Percentiles rank a stretch among this genome's conserved stretches.
Evolutionary conservation across 2,888 invertebrate genomes (phyloP).

Genomic region (Eupithecia exiguata): DNA sequence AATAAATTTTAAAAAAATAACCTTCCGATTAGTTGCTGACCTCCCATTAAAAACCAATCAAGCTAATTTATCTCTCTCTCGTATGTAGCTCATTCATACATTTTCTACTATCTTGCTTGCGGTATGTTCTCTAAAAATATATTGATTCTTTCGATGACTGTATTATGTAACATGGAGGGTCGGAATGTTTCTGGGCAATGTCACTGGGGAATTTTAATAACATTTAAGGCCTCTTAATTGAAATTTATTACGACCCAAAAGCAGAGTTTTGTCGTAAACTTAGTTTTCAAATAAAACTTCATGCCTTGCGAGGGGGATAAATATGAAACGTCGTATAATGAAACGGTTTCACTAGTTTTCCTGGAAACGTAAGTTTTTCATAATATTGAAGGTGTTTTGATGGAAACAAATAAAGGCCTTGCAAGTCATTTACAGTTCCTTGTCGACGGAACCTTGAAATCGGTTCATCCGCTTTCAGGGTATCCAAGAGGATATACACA

Average conservation of each 20-base stretch:
- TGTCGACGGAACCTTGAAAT: too few species aligned
- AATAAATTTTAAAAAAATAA: slow-evolving; percentile 29
- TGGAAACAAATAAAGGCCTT: too few species aligned
- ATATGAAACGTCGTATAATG: neutral
- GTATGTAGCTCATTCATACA: neutral
- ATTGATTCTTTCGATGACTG: slow-evolving; percentile 30
- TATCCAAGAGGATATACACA: too few species aligned
- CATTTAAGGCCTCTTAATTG: slow-evolving; percentile 19
- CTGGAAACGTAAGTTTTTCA: neutral
- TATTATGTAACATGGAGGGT: slow-evolving; percentile 26
- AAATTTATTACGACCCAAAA: slow-evolving; percentile 6
- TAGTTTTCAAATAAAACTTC: slow-evolving; percentile 10
- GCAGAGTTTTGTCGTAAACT: slow-evolving; percentile 1
- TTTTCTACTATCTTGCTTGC: neutral
- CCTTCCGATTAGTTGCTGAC: slow-evolving; percentile 31
- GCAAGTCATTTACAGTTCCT: too few species aligned
- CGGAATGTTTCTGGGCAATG: slow-evolving; percentile 43
- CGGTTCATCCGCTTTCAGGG: too few species aligned
- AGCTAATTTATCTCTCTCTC: slow-evolving; percentile 42
- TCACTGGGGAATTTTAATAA: slow-evolving; percentile 38
- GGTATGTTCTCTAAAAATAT: slow-evolving; percentile 53
- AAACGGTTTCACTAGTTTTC: neutral
- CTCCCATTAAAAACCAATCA: slow-evolving; percentile 52
- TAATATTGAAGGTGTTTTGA: neutral
- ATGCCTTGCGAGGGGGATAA: slow-evolving; percentile 3